phyloP scores from a whole-genome alignment of 2,113 vertebrate genomes.

The Syrrhaptes paradoxus region DNA sequence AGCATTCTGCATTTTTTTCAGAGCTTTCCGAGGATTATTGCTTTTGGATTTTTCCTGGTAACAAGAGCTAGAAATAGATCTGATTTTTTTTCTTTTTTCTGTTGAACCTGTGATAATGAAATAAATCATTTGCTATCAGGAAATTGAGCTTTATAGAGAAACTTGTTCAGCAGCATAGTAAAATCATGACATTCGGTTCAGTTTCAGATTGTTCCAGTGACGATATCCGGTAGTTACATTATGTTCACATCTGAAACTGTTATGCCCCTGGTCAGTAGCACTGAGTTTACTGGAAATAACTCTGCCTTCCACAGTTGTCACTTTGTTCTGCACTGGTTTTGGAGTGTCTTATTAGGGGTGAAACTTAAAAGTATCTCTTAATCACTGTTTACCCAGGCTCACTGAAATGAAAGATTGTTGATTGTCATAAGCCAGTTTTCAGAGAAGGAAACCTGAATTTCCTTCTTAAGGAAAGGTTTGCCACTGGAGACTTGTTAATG shows the following conservation, averaged over 20 bases:
- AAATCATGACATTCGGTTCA: background rate
- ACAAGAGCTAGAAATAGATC: background rate
- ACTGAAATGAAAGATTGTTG: background rate
- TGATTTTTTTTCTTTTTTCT: background rate
- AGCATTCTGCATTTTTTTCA: background rate
- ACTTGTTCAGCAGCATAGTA: background rate
- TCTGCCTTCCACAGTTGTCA: background rate
- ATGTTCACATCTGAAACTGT: background rate
- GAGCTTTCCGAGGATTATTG: background rate
- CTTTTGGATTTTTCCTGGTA: background rate
- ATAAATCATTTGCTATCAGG: background rate
- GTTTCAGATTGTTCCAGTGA: background rate
- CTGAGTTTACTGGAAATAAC: background rate
- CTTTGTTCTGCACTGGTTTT: background rate
- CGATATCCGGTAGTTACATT: background rate
- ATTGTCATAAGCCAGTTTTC: background rate
- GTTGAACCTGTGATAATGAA: background rate
- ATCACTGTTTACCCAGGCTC: background rate
- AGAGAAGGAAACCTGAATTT: background rate
- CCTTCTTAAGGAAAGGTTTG: background rate
- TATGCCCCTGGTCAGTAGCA: background rate
- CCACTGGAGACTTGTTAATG: background rate
- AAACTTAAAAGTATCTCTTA: background rate
- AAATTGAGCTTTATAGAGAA: background rate
- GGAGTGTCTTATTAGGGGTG: background rate